phyloP scores from a whole-genome alignment of 2,113 vertebrate species.

The Peucedramus taeniatus region DNA sequence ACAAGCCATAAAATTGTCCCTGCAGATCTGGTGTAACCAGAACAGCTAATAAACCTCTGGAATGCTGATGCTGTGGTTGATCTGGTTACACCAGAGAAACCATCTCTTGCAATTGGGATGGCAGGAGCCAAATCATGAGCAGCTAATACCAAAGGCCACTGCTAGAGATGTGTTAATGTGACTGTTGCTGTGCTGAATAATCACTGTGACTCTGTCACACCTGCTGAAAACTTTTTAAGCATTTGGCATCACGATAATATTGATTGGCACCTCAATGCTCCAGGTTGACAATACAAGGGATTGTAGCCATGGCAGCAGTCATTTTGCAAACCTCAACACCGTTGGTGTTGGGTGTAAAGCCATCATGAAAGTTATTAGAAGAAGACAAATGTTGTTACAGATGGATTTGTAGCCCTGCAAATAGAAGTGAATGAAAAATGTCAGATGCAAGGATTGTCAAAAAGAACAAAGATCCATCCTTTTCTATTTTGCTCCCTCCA shows the following conservation, averaged over 20 bases:
- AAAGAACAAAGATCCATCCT: neutral
- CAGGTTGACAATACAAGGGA: neutral
- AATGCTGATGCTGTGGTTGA: constrained; percentile 19
- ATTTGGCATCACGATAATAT: neutral
- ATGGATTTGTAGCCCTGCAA: neutral
- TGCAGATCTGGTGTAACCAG: constrained; percentile 32
- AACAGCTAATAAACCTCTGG: neutral
- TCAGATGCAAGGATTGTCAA: neutral
- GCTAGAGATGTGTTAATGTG: neutral
- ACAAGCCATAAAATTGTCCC: neutral
- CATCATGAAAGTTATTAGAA: neutral
- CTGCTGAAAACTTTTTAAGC: neutral
- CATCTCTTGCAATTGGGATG: neutral
- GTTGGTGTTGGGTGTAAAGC: neutral
- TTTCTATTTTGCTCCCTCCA: neutral
- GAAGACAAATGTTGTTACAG: neutral
- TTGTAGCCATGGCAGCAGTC: neutral
- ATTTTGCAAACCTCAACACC: neutral
- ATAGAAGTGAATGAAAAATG: neutral
- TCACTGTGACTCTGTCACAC: neutral
- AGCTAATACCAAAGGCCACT: neutral
- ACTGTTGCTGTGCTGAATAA: neutral
- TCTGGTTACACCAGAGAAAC: constrained; percentile 7
- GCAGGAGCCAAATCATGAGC: neutral
- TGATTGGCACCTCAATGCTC: neutral